Percentiles rank a stretch among this genome's conserved stretches.
phyloP scores from a whole-genome alignment of 2,797 vertebrate species.

The Nyctalus aviator region DNA sequence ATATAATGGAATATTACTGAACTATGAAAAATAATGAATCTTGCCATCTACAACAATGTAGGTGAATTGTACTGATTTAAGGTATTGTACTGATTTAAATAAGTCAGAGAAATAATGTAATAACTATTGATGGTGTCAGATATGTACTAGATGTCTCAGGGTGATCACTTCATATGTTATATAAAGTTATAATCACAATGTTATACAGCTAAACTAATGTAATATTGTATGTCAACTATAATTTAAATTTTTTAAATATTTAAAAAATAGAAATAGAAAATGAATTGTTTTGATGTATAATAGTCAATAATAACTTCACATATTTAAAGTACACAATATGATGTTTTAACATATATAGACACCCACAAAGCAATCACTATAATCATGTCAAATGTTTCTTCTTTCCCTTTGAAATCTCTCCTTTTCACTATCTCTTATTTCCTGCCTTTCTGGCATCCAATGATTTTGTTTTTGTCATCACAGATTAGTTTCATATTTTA shows the following conservation, averaged over 20 bases:
- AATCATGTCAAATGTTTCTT: background rate
- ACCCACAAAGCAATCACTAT: background rate
- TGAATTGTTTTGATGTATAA: background rate
- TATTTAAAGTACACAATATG: background rate
- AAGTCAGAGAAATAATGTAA: background rate
- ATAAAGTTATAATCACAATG: background rate
- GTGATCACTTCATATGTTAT: background rate
- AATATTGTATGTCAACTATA: background rate
- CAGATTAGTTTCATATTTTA: background rate
- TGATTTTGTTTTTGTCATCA: background rate
- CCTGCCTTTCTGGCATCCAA: background rate
- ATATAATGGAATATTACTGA: background rate
- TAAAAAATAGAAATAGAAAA: background rate
- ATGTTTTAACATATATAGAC: background rate
- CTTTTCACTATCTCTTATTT: background rate
- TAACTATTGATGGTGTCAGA: background rate
- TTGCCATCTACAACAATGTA: background rate
- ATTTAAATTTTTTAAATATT: background rate
- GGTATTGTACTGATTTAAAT: background rate
- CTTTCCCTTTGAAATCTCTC: background rate
- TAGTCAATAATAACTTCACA: background rate
- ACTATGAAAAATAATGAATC: background rate
- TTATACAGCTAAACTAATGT: background rate
- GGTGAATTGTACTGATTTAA: background rate
- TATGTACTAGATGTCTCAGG: background rate